These are phyloP conservation scores for Jacana jacana DNA, from an alignment of 2,113 vertebrate species.

Conservation along the genomic window DNA sequence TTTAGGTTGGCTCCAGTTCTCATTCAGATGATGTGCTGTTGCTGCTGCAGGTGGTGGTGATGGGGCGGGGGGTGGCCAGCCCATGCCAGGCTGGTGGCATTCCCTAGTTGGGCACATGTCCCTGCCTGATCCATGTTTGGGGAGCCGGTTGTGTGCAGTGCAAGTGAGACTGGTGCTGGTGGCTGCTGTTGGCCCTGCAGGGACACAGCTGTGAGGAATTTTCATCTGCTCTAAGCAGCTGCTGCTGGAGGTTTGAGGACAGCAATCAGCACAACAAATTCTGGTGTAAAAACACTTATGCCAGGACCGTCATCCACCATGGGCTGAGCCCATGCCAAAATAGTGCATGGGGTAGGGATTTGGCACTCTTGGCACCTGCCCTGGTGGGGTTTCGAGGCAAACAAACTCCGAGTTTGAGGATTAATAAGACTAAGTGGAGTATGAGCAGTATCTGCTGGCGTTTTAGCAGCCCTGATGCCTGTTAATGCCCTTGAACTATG, in stretches of 20 bases:
- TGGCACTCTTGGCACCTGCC: neutral
- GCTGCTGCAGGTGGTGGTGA: fast-evolving
- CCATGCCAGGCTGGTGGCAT: fast-evolving
- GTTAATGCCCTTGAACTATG: neutral
- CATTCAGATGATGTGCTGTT: too few species aligned
- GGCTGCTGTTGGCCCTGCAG: neutral
- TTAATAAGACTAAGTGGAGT: neutral
- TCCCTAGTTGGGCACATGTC: neutral
- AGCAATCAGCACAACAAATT: fast-evolving
- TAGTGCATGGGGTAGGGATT: fast-evolving
- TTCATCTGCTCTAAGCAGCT: neutral
- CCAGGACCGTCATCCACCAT: fast-evolving
- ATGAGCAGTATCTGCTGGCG: neutral
- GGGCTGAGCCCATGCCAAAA: fast-evolving
- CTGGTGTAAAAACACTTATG: neutral
- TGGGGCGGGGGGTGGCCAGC: neutral
- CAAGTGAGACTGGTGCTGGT: neutral
- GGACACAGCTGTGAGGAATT: fast-evolving
- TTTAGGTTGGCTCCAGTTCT: too few species aligned
- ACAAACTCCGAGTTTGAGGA: neutral
- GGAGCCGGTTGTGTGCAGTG: neutral
- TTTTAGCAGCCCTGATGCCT: neutral
- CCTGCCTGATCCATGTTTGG: fast-evolving
- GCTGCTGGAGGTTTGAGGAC: neutral
- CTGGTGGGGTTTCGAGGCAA: neutral